phyloP scores from a whole-genome alignment of 2,888 invertebrate genomes.

The Hydrotaea diabolus region DNA sequence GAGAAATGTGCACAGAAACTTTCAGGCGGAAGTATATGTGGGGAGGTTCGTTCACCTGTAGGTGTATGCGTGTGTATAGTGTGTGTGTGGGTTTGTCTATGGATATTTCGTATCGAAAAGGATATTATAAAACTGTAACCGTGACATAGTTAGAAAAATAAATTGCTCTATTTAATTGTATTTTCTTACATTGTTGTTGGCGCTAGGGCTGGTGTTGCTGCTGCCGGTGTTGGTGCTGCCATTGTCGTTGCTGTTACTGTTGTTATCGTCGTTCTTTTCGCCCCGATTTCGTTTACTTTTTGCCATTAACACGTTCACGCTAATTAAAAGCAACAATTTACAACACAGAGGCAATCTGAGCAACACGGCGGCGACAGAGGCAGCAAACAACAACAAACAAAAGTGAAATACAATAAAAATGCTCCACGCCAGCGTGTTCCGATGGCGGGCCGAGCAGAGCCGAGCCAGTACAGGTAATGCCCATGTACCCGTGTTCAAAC shows the following conservation, averaged over 20 bases:
- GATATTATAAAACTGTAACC: slow-evolving; percentile 21
- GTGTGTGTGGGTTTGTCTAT: neutral
- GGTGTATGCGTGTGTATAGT: no score
- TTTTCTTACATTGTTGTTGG: slow-evolving; percentile 24
- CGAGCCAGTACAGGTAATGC: neutral
- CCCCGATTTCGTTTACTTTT: neutral
- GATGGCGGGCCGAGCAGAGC: neutral
- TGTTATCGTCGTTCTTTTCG: neutral
- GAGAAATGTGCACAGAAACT: neutral
- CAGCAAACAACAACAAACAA: neutral
- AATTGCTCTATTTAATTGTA: slow-evolving; percentile 48
- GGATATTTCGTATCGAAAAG: neutral
- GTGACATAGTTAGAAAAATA: slow-evolving; percentile 42
- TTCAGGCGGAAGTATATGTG: neutral
- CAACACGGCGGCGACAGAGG: neutral
- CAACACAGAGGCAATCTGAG: neutral
- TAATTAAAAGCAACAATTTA: slow-evolving; percentile 44
- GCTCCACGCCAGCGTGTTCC: neutral
- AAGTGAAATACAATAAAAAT: slow-evolving; percentile 12
- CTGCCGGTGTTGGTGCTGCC: neutral
- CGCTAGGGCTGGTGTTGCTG: no score
- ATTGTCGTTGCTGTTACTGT: neutral
- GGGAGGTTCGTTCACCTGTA: neutral
- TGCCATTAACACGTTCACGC: slow-evolving; percentile 49
- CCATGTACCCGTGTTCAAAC: no score